These are phyloP conservation scores for Eristalis intricaria DNA, from an alignment of 2,888 invertebrate species.

Conservation along the genomic window DNA sequence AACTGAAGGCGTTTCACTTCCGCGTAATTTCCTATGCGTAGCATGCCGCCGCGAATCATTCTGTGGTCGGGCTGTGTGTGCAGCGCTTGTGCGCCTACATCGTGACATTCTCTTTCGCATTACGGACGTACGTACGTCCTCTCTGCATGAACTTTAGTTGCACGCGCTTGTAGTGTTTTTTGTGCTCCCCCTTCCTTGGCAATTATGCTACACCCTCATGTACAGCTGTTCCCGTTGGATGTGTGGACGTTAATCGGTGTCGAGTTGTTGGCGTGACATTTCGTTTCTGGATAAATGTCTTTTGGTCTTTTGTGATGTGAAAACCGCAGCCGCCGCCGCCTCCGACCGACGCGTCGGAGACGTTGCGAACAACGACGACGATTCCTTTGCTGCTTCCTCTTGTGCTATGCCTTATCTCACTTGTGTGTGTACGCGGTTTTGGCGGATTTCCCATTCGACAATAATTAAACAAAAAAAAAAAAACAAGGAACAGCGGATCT, in stretches of 20 bases:
- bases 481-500: constrained; percentile 10
- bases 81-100: constrained; percentile 56
- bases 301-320: constrained; percentile 38
- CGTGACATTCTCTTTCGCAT: constrained; percentile 57
- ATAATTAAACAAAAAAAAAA: background rate
- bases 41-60: constrained; percentile 57
- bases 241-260: constrained; percentile 38
- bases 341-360: too few relatives aligned
- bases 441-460: constrained; percentile 45
- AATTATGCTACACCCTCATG: background rate
- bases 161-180: constrained; percentile 58
- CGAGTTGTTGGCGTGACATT: constrained; percentile 56
- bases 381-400: constrained; percentile 39
- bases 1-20: constrained; percentile 66
- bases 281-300: constrained; percentile 51
- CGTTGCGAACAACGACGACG: too few relatives aligned
- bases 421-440: constrained; percentile 29
- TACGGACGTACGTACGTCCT: constrained; percentile 43
- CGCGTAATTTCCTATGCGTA: constrained; percentile 71
- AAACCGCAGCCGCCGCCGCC: constrained; percentile 28
- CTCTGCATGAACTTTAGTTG: background rate
- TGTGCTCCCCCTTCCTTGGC: background rate
- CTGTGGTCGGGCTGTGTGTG: constrained; percentile 26
- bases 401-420: constrained; percentile 39
- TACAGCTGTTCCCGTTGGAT: constrained; percentile 22